A percentile compares a stretch with the other conserved stretches of the same genome.
Evolutionary conservation across 2,797 vertebrate genomes (phyloP).

Genomic region (Danio choprae): DNA sequence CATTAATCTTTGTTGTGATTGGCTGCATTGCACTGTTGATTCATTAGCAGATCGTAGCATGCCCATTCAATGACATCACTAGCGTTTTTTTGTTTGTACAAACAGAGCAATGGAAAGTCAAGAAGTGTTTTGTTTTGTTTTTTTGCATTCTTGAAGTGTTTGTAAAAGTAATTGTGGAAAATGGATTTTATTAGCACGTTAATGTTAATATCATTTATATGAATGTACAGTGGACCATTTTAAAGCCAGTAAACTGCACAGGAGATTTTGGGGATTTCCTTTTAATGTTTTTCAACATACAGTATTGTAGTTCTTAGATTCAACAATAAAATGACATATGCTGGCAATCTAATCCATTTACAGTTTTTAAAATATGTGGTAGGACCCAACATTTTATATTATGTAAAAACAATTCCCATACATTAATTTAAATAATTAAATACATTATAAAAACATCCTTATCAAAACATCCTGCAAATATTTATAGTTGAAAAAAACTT

Average conservation of each 20-base stretch:
- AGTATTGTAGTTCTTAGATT: no score
- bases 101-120: conserved; percentile 33
- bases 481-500: background rate
- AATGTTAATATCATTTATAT: background rate
- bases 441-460: no score
- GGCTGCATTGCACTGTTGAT: no score
- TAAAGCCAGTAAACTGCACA: background rate
- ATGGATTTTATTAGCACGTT: background rate
- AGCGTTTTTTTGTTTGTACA: background rate
- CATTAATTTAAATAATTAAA: no score
- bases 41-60: no score
- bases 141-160: background rate
- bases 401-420: no score
- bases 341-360: no score
- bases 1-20: no score
- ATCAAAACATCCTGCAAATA: background rate
- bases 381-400: no score
- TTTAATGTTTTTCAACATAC: background rate
- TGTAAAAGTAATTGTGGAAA: background rate
- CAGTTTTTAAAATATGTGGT: no score
- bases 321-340: no score
- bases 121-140: conserved; percentile 1
- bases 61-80: no score
- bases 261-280: background rate
- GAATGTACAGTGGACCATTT: background rate